Conservation (phyloP, 37 sponge, comb jelly and placozoan species). For the Hormiphora californensis region DNA sequence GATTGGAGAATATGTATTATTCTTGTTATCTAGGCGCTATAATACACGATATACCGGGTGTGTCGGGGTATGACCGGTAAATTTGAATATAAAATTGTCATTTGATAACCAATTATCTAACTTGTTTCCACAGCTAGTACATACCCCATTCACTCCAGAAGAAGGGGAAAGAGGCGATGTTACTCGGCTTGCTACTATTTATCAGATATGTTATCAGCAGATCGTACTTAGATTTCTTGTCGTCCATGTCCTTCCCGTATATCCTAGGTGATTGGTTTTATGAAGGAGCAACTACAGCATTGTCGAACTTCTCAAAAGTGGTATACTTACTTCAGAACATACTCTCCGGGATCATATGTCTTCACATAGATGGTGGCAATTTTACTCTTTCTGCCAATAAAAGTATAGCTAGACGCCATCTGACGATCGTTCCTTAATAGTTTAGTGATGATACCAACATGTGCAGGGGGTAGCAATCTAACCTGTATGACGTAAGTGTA, state of each 20-base stretch:
- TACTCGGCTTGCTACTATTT: background rate
- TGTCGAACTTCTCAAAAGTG: background rate
- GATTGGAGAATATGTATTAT: too few species aligned
- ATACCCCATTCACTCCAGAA: slow-evolving; percentile 24
- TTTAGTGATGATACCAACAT: background rate
- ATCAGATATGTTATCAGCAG: background rate
- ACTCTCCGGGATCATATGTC: slow-evolving; percentile 11
- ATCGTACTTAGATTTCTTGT: slow-evolving; percentile 10
- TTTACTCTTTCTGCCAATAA: background rate
- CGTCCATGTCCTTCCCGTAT: slow-evolving; percentile 26
- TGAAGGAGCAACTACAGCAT: background rate
- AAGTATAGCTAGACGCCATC: background rate
- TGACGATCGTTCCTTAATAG: background rate
- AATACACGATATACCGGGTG: too few species aligned
- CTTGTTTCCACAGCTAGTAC: too few species aligned
- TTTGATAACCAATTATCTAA: too few species aligned
- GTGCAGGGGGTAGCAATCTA: background rate
- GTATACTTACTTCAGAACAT: background rate
- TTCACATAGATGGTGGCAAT: background rate
- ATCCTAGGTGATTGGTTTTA: background rate
- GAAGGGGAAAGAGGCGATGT: slow-evolving; percentile 2
- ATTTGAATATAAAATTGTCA: too few species aligned
- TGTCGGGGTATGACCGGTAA: too few species aligned
- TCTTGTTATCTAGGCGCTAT: too few species aligned
- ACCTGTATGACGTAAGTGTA: too few species aligned